These are phyloP conservation scores for Ryuthela nishihirai DNA, from an alignment of 2,888 invertebrate species.

Conservation along the genomic window DNA sequence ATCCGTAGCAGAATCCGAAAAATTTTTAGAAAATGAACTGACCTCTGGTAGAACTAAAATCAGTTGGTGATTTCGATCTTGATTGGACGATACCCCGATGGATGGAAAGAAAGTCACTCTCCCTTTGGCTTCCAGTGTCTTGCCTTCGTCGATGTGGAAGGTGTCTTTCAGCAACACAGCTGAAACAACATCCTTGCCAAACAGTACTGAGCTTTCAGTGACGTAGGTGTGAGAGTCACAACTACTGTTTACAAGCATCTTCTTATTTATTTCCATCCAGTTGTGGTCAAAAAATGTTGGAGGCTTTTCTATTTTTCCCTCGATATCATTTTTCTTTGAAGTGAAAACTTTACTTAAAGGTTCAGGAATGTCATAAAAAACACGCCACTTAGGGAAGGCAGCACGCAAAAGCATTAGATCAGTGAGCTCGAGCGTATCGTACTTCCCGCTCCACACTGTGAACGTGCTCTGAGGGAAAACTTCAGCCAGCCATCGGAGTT, in stretches of 20 bases:
- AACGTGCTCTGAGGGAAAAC: constrained; percentile 61
- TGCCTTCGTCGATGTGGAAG: not conserved
- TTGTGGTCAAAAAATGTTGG: not conserved
- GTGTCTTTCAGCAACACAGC: constrained; percentile 16
- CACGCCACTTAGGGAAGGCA: constrained; percentile 50
- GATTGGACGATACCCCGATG: too few relatives aligned
- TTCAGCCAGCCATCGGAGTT: constrained; percentile 60
- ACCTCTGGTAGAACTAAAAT: constrained; percentile 14
- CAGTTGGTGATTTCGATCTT: constrained; percentile 6
- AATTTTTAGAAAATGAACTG: constrained; percentile 14
- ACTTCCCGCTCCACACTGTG: constrained; percentile 72
- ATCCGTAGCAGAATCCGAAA: not conserved
- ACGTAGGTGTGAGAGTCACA: constrained; percentile 15
- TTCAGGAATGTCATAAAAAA: constrained; percentile 72
- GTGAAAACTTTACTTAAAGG: constrained; percentile 9
- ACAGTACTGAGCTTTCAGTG: constrained; percentile 9
- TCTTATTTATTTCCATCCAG: constrained; percentile 16
- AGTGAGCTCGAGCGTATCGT: constrained; percentile 64
- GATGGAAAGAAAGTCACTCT: constrained; percentile 12
- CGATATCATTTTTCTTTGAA: not conserved
- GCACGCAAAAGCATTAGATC: constrained; percentile 63
- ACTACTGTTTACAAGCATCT: not conserved
- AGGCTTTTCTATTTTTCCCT: not conserved
- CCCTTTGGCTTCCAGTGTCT: constrained; percentile 1
- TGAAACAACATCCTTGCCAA: constrained; percentile 7